Evolutionary conservation across 2,113 vertebrate species (phyloP), one percentile per base, ranked within the genome.

Genomic region (Nyctereutes procyonoides): DNA sequence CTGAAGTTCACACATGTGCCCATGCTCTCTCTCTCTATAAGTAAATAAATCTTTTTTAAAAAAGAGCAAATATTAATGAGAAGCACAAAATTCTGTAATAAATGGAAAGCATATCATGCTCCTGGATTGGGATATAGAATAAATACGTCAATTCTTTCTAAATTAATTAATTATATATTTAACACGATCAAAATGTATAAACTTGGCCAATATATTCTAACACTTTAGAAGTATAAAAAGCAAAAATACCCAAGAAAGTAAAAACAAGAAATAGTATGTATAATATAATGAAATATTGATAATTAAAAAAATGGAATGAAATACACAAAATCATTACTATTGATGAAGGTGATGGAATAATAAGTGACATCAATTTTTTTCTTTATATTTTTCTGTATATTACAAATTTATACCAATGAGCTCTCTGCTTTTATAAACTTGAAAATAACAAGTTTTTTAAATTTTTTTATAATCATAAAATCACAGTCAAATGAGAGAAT

Each of bases 361-460:
- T 15, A 38, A 32, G 2, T 79, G 3, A 55, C 35, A 79, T 90
- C 84, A 91, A 48, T 62, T 56, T 76, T 93, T 79, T 79, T 80
- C 58, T 88, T 62, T 20, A 24, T 71, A 71, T 62, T 82, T 84
- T 83, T 91, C 77, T 76, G 14, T 24, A 20, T 62, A 79, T 32
- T 85, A 92, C n/a, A 87, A 14, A 51, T 93, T 95, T 80, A 63
- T 1, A 16, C 19, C 3, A 81, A 28, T 87, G 35, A 85, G 13
- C 24, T 55, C 62, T 38, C 15, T 86, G 81, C 16, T 53, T 96
- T 89, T 71, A 86, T 22, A 87, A 98, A 96, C 24, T 85, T 82
- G 9, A 79, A 83, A 91, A 56, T n/a, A 90, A 89, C 2, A 96
- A 32, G 8, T 96, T 80, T 55, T 43, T 60, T 73, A 43, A 43